Evolutionary conservation across 2,888 invertebrate genomes (phyloP), one percentile per base, ranked within the genome.

Genomic region (Stenchaetothrips biformis): DNA sequence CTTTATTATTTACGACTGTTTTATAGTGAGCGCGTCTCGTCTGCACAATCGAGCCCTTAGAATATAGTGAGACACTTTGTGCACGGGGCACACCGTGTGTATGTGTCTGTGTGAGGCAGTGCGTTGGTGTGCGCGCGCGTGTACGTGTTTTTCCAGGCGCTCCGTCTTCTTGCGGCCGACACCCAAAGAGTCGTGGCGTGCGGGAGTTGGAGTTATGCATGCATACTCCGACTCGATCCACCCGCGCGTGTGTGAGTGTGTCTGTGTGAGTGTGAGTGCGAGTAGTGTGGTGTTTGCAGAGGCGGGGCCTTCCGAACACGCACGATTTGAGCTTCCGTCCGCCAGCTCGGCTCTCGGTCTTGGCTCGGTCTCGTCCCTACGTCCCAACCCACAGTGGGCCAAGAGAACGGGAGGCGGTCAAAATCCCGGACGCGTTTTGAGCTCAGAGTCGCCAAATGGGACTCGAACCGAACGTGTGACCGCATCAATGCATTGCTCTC

Each of bases 311-410:
- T 21, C 67, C 67, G 67, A 74, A 74, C 67, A 74, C 67, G 67
- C 67, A 74, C 67, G 67, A 74, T 74, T 74, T 74, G 67, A 74
- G 67, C 67, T 74, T 74, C 67, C 67, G 67, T 21, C 25, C 9
- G 67, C 59, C 59, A 16, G 18, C 59, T 59, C 59, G 37, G 37
- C 37, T 18, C 59, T 59, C 59, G 53, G 13, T 7, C 13, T 11
- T 49, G 8, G 49, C 53, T 53, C 53, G 53, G 13, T 53, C 9
- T 53, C 9, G 53, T 13, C 13, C 53, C 53, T 2, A 16, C 53
- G 59, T 13, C 59, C 13, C 67, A 37, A 37, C 37, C 37, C 37
- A n/a, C n/a, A n/a, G n/a, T n/a, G n/a, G n/a, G n/a, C n/a, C n/a
- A n/a, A n/a, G n/a, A n/a, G n/a, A n/a, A n/a, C n/a, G n/a, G n/a